Evolutionary conservation across 2,797 vertebrate genomes (phyloP), one percentile per base, ranked within the genome.

Genomic region (Xiphophorus birchmanni): DNA sequence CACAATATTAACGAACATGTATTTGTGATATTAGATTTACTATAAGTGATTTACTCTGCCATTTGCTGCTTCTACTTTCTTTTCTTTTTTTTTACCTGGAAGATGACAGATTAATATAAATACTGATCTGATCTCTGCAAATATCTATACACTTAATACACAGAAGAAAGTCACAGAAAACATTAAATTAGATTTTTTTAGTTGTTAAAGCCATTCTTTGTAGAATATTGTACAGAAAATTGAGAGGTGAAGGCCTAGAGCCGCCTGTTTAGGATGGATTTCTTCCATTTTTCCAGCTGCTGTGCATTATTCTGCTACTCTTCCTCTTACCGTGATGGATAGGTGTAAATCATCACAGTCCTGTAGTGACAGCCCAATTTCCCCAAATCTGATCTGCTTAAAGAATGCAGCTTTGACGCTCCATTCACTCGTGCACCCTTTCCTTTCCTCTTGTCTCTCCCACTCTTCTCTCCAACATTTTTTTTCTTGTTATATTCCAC

Each of bases 381-480:
- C 95, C 88, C 88, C 97, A 97, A 97, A 99, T 98, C 97, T 99
- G 98, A 99, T 99, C 98, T 99, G 97, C 97, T 98, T 99, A 99
- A 98, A 99, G 97, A 93, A 98, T 97, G 93, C 91, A 95, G 95
- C 96, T 97, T 95, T 96, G 94, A 95, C 88, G 91, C 95, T 95
- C 88, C 83, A 48, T 94, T 95, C 94, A 77, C 95, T 91, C 71
- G 42, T 79, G 80, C 84, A 52, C 91, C 94, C 95, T 92, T 93
- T 90, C 93, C 93, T 94, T 88, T 86, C 85, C 90, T 88, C 86
- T 60, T 73, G 42, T 80, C 58, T 82, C 54, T n/a, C 69, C 73
- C 73, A 48, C 79, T 80, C 75, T 65, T 40, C 71, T 78, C 73
- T 73, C 73, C 44, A 52, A 65, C 56, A 32, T 67, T 79, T 75